Base-by-base conservation (phyloP, 2,888 invertebrate genomes). In the Sinopyrophorus schimmeli region DNA sequence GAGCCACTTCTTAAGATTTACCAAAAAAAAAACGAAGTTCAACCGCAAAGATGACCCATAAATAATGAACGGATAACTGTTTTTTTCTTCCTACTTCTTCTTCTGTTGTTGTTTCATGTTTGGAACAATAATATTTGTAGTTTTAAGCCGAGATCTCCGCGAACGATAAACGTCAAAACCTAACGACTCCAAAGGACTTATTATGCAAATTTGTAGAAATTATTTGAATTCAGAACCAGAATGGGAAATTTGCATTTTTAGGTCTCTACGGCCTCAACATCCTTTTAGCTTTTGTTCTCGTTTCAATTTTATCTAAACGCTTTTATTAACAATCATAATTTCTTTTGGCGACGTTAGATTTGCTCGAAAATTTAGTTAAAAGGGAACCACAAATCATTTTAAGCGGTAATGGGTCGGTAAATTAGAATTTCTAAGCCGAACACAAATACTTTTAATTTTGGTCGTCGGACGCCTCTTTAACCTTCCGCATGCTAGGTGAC, bases 1-100 rank as follows among this genome's bases (percentile, higher is more conserved):
- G 26, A 17, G 15, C 15, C 21, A 38, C 10, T 30, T 30, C 5
- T 30, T 30, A 15, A 3, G 21, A 3, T 21, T 20, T 17, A 9
- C 17, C 16, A 9, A 31, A 6, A 5, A 12, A n/a, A 18, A 20
- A 39, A 12, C 21, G 35, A 35, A 43, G 26, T 37, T 44, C 43
- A 34, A 44, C 27, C 18, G 35, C 43, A 37, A 28, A 37, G 28
- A 44, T 35, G 43, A 34, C 43, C 43, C 30, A 44, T 44, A 44
- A 44, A 44, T 44, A 26, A 32, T 34, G 21, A 17, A 21, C 20
- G 14, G n/a, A 5, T 44, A 44, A 44, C 43, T 35, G 43, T 35
- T 21, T 14, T 28, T 44, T 38, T 44, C n/a, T n/a, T n/a, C n/a
- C n/a, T n/a, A n/a, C n/a, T n/a, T n/a, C n/a, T n/a, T n/a, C n/a